Conservation (phyloP, 2,797 vertebrate species). For the Acrossocheilus wenchowensis region DNA sequence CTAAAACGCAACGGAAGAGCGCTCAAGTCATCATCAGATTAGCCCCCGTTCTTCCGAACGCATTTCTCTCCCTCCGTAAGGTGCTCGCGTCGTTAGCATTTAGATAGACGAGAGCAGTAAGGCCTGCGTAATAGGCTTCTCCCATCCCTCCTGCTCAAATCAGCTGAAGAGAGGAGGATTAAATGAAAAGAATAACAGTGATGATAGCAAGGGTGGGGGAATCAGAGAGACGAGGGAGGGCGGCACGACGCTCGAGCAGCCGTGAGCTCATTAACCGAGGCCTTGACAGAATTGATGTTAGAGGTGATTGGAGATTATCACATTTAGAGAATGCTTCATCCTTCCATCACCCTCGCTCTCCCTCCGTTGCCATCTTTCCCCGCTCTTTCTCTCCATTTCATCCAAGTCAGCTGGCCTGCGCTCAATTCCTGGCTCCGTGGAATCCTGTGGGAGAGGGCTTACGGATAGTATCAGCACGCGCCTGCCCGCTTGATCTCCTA, state of each 20-base stretch:
- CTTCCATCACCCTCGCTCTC: conserved; percentile 73
- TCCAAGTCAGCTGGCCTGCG: conserved; percentile 79
- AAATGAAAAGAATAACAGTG: conserved; percentile 86
- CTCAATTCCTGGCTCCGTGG: conserved; percentile 67
- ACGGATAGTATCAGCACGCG: conserved; percentile 78
- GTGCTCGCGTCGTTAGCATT: conserved; percentile 93
- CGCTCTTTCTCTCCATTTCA: conserved; percentile 79
- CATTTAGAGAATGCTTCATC: conserved; percentile 90
- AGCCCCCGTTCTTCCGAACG: conserved; percentile 74
- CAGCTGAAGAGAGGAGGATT: conserved; percentile 90
- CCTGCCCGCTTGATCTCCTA: conserved; percentile 91
- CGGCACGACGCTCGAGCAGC: conserved; percentile 85
- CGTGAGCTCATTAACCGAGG: conserved; percentile 94
- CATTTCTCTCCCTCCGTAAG: conserved; percentile 64
- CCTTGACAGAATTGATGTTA: conserved; percentile 90
- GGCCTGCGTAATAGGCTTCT: conserved; percentile 88
- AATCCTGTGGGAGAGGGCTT: conserved; percentile 56
- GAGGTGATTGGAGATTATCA: conserved; percentile 98
- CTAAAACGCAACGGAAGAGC: conserved; percentile 64
- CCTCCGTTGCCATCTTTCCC: conserved; percentile 69
- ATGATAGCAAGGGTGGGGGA: conserved; percentile 69
- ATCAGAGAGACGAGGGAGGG: conserved; percentile 51
- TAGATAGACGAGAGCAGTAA: conserved; percentile 93
- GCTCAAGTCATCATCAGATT: conserved; percentile 83
- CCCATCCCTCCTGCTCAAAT: conserved; percentile 82